These are phyloP conservation scores for Aphidoletes aphidimyza DNA, from an alignment of 2,888 invertebrate species.

Conservation along the genomic window DNA sequence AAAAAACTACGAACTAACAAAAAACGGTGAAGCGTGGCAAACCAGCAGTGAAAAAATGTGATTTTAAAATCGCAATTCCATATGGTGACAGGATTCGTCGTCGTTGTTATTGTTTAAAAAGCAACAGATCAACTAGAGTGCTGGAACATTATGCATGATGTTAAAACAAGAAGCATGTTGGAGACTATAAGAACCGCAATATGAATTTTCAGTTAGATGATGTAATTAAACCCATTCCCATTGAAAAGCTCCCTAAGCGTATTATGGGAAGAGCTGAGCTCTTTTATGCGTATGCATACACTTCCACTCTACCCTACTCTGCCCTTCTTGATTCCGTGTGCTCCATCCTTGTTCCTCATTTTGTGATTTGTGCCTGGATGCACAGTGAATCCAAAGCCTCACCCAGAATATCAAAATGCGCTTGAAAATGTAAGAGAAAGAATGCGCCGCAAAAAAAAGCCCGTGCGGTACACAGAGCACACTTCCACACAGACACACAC, in stretches of 20 bases:
- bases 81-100: too few relatives aligned
- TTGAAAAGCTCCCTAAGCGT: constrained; percentile 14
- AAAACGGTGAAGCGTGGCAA: too few relatives aligned
- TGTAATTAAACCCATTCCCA: constrained; percentile 6
- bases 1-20: too few relatives aligned
- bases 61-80: too few relatives aligned
- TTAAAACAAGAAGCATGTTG: background rate
- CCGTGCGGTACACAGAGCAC: background rate
- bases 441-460: too few relatives aligned
- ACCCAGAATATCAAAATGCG: background rate
- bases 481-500: too few relatives aligned
- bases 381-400: background rate
- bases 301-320: background rate
- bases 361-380: background rate
- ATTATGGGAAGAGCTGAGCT: background rate
- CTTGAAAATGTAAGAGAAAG: background rate
- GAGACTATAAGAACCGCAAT: background rate
- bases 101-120: too few relatives aligned
- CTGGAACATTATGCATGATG: background rate
- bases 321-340: background rate
- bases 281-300: constrained; percentile 30
- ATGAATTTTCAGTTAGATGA: background rate
- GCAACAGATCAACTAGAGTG: constrained; percentile 21
- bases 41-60: too few relatives aligned
- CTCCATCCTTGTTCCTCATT: background rate